phyloP scores from a whole-genome alignment of 2,888 invertebrate species.

The Caprella mutica region DNA sequence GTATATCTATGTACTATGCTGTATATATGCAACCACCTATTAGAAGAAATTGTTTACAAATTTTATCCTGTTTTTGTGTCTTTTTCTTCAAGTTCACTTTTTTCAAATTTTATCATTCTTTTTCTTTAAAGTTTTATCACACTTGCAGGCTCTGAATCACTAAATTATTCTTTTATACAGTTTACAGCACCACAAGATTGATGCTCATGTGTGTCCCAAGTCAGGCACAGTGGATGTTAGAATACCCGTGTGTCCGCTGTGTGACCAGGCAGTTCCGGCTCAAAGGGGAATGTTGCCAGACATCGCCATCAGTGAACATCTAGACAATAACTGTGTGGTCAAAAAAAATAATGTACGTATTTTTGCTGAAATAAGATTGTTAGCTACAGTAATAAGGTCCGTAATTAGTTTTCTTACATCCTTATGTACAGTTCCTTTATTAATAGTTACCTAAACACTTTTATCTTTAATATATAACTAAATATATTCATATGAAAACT shows the following conservation, averaged over 20 bases:
- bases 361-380: background rate
- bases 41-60: no score
- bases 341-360: slow-evolving; percentile 21
- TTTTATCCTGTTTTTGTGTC: no score
- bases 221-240: slow-evolving; percentile 20
- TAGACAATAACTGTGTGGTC: slow-evolving; percentile 26
- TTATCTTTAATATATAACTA: no score
- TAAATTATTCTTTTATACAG: slow-evolving; percentile 1
- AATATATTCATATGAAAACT: no score
- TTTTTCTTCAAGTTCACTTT: background rate
- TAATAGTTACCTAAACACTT: no score
- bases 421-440: no score
- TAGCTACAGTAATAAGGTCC: background rate
- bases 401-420: no score
- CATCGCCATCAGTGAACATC: slow-evolving; percentile 27
- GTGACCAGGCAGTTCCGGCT: slow-evolving; percentile 29
- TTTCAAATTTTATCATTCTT: background rate
- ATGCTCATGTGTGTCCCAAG: slow-evolving; percentile 22
- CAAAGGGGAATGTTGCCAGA: slow-evolving; percentile 23
- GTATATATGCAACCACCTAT: no score
- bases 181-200: slow-evolving; percentile 27
- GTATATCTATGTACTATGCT: background rate
- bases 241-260: slow-evolving; percentile 30
- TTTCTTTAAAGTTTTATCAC: background rate
- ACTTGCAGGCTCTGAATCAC: background rate